These are phyloP conservation scores for Regulus satrapa DNA, from an alignment of 2,113 vertebrate species.

Conservation along the genomic window DNA sequence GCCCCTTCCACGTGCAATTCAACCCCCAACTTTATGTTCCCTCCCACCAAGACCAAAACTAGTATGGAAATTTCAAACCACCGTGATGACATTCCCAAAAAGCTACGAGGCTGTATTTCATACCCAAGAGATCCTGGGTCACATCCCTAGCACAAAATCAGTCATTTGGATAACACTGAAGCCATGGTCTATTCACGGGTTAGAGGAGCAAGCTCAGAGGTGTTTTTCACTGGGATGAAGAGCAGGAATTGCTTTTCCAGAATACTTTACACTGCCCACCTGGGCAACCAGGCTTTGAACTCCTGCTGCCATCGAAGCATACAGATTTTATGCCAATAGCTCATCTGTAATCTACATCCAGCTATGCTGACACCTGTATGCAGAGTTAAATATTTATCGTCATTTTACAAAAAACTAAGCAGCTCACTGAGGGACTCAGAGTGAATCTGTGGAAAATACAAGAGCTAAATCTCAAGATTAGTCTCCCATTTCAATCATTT, in stretches of 20 bases:
- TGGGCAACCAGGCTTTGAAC: neutral
- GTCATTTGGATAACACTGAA: neutral
- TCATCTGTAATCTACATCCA: neutral
- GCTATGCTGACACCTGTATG: fast-evolving
- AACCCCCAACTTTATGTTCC: neutral
- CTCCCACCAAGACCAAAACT: neutral
- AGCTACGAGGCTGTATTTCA: neutral
- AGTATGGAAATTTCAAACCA: neutral
- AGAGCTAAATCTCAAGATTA: neutral
- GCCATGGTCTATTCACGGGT: too few relatives aligned
- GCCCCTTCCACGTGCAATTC: neutral
- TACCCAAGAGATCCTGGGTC: neutral
- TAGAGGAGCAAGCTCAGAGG: neutral
- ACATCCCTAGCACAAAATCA: neutral
- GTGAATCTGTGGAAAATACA: neutral
- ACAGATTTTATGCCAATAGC: neutral
- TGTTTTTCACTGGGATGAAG: neutral
- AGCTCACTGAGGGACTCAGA: fast-evolving
- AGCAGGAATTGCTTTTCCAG: neutral
- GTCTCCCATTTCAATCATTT: neutral
- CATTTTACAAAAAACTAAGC: neutral
- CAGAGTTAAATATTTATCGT: neutral
- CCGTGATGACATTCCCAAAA: fast-evolving
- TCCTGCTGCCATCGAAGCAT: neutral
- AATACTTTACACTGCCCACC: neutral